These are phyloP conservation scores for Pedetes capensis DNA, from an alignment of 2,113 vertebrate species.

Conservation along the genomic window DNA sequence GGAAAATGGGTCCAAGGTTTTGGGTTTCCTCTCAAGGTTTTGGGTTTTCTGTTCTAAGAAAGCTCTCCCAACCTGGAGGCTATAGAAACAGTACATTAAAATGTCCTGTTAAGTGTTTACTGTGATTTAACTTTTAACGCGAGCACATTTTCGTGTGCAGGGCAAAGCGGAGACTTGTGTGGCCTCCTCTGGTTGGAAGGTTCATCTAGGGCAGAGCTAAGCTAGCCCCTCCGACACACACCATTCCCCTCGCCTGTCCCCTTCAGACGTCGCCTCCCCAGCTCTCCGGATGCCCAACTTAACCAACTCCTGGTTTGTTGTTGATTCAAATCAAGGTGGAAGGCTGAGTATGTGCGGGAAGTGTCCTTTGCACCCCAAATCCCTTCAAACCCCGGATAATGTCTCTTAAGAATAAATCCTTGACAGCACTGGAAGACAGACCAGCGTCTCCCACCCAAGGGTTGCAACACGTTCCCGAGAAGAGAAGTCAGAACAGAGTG, in stretches of 20 bases:
- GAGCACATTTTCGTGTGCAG: neutral
- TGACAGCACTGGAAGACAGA: neutral
- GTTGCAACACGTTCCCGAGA: neutral
- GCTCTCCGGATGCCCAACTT: neutral
- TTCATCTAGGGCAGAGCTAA: no score
- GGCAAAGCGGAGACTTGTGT: neutral
- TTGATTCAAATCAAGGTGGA: neutral
- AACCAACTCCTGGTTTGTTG: neutral
- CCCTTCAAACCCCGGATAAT: neutral
- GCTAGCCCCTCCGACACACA: no score
- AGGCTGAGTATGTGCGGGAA: rapidly evolving
- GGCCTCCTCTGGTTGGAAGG: no score
- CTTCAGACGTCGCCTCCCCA: no score
- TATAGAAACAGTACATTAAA: no score
- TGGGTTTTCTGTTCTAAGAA: neutral
- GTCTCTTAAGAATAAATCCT: no score
- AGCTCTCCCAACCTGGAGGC: neutral
- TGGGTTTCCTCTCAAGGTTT: neutral
- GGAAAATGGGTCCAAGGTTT: neutral
- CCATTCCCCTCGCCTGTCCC: no score
- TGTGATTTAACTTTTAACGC: no score
- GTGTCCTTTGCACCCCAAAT: neutral
- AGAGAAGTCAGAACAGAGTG: neutral
- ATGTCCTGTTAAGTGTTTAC: neutral
- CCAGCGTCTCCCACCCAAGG: neutral